Percentiles rank a stretch among this genome's conserved stretches.
Conservation (phyloP, 1,140 invertebrate genomes). For the Ostrea denselamellosa region DNA sequence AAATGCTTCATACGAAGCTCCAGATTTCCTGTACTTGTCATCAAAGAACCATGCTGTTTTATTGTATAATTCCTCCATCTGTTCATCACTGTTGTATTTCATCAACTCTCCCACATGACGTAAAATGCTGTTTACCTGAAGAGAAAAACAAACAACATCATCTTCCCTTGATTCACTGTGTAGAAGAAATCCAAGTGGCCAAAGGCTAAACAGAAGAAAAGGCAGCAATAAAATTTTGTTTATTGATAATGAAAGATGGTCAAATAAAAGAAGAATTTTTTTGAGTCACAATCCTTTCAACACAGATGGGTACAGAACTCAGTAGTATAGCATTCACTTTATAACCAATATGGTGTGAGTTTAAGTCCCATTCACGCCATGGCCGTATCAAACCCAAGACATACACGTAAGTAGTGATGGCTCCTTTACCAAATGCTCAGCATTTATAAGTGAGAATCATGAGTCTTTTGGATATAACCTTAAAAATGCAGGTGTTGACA, state of each 20-base stretch:
- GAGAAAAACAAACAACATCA: background rate
- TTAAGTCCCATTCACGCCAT: too few species aligned
- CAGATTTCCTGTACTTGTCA: conserved; percentile 97
- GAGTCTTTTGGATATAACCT: too few species aligned
- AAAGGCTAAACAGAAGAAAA: too few species aligned
- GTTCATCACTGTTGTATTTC: conserved; percentile 92
- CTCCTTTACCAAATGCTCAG: too few species aligned
- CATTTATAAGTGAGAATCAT: too few species aligned
- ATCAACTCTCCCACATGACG: conserved; percentile 97
- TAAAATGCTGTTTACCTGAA: conserved; percentile 92
- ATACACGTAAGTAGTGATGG: too few species aligned
- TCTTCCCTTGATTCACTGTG: background rate
- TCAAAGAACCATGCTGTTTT: conserved; percentile 99
- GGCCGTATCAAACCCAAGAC: too few species aligned
- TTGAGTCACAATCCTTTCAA: background rate
- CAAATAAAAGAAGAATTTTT: background rate
- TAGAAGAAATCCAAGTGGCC: too few species aligned
- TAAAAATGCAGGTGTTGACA: too few species aligned
- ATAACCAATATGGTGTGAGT: too few species aligned
- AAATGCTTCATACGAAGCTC: conserved; percentile 97
- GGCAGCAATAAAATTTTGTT: background rate
- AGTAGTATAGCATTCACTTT: too few species aligned
- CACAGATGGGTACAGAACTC: too few species aligned
- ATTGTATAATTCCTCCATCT: conserved; percentile 96
- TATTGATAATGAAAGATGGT: background rate